phyloP scores from a whole-genome alignment of 2,797 vertebrate genomes.

The Heterohyrax brucei region DNA sequence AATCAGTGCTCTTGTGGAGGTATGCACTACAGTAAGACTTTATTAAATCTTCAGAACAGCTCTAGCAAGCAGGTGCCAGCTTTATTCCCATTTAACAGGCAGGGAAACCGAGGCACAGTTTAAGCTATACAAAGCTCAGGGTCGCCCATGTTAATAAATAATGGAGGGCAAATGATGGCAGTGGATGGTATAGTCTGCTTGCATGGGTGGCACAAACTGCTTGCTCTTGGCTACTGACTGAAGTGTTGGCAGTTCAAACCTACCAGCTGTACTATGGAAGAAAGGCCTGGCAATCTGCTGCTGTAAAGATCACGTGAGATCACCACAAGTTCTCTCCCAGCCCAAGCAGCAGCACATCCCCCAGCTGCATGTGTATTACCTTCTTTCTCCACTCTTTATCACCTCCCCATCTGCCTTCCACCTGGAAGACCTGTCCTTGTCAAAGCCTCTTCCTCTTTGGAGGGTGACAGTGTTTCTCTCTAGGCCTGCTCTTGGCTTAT shows the following conservation, averaged over 20 bases:
- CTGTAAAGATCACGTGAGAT: background rate
- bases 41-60: background rate
- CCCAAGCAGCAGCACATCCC: background rate
- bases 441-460: constrained; percentile 61
- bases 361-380: fast-evolving
- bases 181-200: background rate
- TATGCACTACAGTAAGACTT: background rate
- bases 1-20: background rate
- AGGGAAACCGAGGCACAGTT: background rate
- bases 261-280: background rate
- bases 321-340: background rate
- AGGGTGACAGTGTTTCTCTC: constrained; percentile 68
- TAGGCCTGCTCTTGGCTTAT: constrained; percentile 54
- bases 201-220: too few relatives aligned
- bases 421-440: constrained; percentile 1
- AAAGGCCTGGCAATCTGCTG: background rate
- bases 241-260: too few relatives aligned
- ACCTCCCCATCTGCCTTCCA: background rate
- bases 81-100: constrained; percentile 44
- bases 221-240: too few relatives aligned
- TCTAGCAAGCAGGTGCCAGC: background rate
- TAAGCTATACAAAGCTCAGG: background rate
- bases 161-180: background rate
- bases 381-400: background rate
- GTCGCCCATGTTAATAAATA: background rate